These are phyloP conservation scores for Drosophila mercatorum DNA, from an alignment of 2,888 invertebrate species.

Conservation along the genomic window DNA sequence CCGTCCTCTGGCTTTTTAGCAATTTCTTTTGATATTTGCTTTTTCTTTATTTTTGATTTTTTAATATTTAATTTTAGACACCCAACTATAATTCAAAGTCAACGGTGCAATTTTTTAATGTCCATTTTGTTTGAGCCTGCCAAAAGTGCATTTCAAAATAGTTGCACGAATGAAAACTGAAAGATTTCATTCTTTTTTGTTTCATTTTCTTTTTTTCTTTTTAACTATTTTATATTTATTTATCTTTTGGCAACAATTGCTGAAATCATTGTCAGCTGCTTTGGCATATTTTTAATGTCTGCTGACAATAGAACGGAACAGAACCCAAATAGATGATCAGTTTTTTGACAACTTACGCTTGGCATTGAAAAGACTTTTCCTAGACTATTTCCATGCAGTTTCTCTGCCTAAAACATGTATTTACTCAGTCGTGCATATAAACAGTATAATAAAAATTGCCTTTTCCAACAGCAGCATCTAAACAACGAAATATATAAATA, in stretches of 20 bases:
- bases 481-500: slow-evolving; percentile 61
- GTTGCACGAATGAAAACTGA: slow-evolving; percentile 14
- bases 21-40: slow-evolving; percentile 55
- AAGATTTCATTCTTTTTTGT: neutral
- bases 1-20: slow-evolving; percentile 63
- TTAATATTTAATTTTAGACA: slow-evolving; percentile 81
- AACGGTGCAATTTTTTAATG: slow-evolving; percentile 80
- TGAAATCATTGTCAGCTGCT: slow-evolving; percentile 63
- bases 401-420: slow-evolving; percentile 18
- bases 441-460: slow-evolving; percentile 15
- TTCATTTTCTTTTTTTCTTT: neutral
- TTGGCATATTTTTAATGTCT: slow-evolving; percentile 43
- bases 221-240: slow-evolving; percentile 41
- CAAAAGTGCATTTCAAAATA: slow-evolving; percentile 58
- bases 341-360: slow-evolving; percentile 18
- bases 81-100: slow-evolving; percentile 80
- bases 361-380: slow-evolving; percentile 51
- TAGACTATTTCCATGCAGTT: slow-evolving; percentile 48
- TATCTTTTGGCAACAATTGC: slow-evolving; percentile 39
- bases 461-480: slow-evolving; percentile 18
- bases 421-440: slow-evolving; percentile 4
- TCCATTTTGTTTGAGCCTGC: slow-evolving; percentile 53
- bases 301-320: slow-evolving; percentile 53
- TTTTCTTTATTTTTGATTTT: slow-evolving; percentile 22
- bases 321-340: slow-evolving; percentile 40